Evolutionary conservation across 2,888 invertebrate genomes (phyloP), one percentile per base, ranked within the genome.

Genomic region (Andrena dorsata): DNA sequence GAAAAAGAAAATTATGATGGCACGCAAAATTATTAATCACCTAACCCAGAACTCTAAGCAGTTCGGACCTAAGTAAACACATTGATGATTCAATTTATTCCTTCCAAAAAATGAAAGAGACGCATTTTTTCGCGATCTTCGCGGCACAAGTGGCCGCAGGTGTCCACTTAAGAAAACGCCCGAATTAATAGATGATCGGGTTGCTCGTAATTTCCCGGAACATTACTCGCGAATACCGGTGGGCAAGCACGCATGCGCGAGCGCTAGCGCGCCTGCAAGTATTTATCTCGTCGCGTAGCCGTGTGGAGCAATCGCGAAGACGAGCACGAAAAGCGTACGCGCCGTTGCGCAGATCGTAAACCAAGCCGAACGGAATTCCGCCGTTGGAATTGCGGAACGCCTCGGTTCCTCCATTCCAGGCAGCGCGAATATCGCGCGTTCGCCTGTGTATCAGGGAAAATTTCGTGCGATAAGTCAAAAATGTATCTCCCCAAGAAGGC

Each of bases 361-460:
- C 82, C 76, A 85, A 84, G 86, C 83, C 61, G 88, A 87, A 87
- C 83, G 86, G 84, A 87, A 87, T 88, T 86, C 84, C 84, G 73
- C 60, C 63, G 73, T 47, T 68, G 78, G 65, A 82, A 82, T 88
- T 65, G 73, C 75, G 71, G 65, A 84, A 78, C 56, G 76, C 72
- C 53, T 71, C 77, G 70, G 49, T 60, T 68, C 30, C 61, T 72
- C 56, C 61, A 28, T 66, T 66, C 58, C 69, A 23, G 64, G 73
- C 35, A 51, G 5, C 60, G 23, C 26, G 32, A 41, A 32, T 60
- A 51, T 63, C 51, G 26, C 64, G 30, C 23, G 16, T 30, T 13
- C 20, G 56, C 23, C 5, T 23, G 23, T 23, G 26, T 16, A 28
- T 41, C n/a, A 28, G 32, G 0, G 13, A 30, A 63, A 8, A 63